Percentiles rank a stretch among this genome's conserved stretches.
Conservation (phyloP, 1,140 invertebrate genomes). For the Armadillidium nasatum region DNA sequence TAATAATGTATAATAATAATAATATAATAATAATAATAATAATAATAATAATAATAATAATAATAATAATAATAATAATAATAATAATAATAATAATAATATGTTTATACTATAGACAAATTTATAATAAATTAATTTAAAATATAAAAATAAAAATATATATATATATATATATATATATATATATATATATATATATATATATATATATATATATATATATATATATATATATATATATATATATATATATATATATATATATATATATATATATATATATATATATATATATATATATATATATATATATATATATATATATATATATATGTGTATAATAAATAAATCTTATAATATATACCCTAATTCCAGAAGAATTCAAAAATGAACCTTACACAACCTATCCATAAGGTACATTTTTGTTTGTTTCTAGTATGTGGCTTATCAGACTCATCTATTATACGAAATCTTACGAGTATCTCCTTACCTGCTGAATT, state of each 20-base stretch:
- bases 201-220: conserved; percentile 2
- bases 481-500: background rate
- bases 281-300: conserved; percentile 6
- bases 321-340: background rate
- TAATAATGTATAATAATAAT: conserved; percentile 20
- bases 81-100: no score
- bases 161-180: background rate
- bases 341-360: background rate
- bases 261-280: conserved; percentile 6
- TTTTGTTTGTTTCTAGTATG: no score
- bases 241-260: conserved; percentile 6
- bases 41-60: background rate
- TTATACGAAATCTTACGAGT: no score
- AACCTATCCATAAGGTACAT: no score
- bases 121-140: no score
- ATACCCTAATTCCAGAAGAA: no score
- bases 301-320: conserved; percentile 9
- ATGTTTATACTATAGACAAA: no score
- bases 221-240: background rate
- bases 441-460: no score
- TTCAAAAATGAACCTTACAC: no score
- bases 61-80: background rate
- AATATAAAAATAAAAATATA: background rate
- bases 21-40: background rate
- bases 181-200: conserved; percentile 6